A percentile compares a stretch with the other conserved stretches of the same genome.
phyloP scores from a whole-genome alignment of 2,113 vertebrate genomes.

The Carassius gibelio region DNA sequence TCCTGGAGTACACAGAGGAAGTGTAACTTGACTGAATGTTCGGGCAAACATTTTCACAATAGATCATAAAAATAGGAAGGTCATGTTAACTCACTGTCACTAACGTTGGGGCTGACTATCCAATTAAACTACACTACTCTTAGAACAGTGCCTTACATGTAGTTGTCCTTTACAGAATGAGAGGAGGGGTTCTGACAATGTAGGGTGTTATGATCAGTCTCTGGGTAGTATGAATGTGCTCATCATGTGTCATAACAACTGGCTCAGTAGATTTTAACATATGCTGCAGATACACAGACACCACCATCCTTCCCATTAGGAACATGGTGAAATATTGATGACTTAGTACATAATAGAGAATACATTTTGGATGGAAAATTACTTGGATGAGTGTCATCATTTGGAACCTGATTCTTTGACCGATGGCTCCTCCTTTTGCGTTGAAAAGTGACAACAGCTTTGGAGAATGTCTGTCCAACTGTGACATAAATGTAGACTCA shows the following conservation, averaged over 20 bases:
- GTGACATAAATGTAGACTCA: constrained; percentile 36
- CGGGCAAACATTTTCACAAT: no score
- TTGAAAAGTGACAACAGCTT: constrained; percentile 50
- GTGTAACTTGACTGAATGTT: background rate
- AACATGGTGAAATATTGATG: constrained; percentile 4
- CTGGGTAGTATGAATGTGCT: background rate
- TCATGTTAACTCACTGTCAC: no score
- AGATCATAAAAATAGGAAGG: no score
- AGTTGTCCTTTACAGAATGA: background rate
- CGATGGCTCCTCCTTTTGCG: constrained; percentile 39
- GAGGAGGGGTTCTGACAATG: background rate
- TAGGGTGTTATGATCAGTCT: constrained; percentile 18
- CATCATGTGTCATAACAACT: background rate
- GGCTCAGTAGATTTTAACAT: background rate
- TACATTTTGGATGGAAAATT: constrained; percentile 12
- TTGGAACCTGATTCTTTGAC: constrained; percentile 40
- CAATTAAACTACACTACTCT: no score
- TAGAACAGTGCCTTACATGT: background rate
- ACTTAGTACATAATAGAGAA: background rate
- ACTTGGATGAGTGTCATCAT: constrained; percentile 45
- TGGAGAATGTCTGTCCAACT: constrained; percentile 43
- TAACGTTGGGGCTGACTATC: no score
- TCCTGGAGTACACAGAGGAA: background rate
- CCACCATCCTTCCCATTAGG: constrained; percentile 13
- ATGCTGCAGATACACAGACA: constrained; percentile 18